These are phyloP conservation scores for Ips typographus DNA, from an alignment of 1,140 invertebrate species.

Conservation along the genomic window DNA sequence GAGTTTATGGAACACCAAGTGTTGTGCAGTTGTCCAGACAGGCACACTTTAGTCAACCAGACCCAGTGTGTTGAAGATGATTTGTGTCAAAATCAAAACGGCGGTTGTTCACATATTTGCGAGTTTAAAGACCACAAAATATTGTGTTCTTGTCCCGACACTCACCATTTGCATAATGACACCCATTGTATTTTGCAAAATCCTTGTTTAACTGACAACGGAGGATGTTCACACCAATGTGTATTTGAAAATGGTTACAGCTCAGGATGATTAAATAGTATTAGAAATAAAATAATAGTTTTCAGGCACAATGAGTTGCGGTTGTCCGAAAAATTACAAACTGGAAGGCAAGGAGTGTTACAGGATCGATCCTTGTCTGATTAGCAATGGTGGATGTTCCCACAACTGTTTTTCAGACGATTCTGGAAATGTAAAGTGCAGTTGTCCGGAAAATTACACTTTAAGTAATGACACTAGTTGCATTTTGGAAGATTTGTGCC, in stretches of 20 bases:
- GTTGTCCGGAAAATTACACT: slow-evolving; percentile 60
- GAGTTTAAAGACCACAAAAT: slow-evolving; percentile 38
- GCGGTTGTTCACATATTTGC: slow-evolving; percentile 54
- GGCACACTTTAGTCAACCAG: slow-evolving; percentile 42
- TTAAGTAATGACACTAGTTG: slow-evolving; percentile 55
- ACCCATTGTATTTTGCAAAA: slow-evolving; percentile 41
- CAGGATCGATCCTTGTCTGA: slow-evolving; percentile 63
- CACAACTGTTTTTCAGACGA: slow-evolving; percentile 57
- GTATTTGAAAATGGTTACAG: slow-evolving; percentile 45
- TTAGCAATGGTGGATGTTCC: slow-evolving; percentile 65
- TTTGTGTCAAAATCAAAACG: slow-evolving; percentile 53
- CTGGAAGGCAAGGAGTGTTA: slow-evolving; percentile 51
- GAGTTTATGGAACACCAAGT: slow-evolving; percentile 34
- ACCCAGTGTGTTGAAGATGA: slow-evolving; percentile 52
- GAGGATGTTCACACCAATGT: slow-evolving; percentile 67
- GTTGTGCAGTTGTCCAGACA: slow-evolving; percentile 41
- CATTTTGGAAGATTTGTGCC: slow-evolving; percentile 55
- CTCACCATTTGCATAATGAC: slow-evolving; percentile 36
- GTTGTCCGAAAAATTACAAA: slow-evolving; percentile 75
- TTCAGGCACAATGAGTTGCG: slow-evolving; percentile 56
- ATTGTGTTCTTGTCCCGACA: slow-evolving; percentile 54
- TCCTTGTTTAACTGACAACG: slow-evolving; percentile 55
- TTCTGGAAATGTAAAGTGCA: slow-evolving; percentile 61
- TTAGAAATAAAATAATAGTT: neutral
- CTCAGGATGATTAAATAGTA: slow-evolving; percentile 52